These are phyloP conservation scores for Adelphocoris suturalis DNA, from an alignment of 2,888 invertebrate species.

Conservation along the genomic window DNA sequence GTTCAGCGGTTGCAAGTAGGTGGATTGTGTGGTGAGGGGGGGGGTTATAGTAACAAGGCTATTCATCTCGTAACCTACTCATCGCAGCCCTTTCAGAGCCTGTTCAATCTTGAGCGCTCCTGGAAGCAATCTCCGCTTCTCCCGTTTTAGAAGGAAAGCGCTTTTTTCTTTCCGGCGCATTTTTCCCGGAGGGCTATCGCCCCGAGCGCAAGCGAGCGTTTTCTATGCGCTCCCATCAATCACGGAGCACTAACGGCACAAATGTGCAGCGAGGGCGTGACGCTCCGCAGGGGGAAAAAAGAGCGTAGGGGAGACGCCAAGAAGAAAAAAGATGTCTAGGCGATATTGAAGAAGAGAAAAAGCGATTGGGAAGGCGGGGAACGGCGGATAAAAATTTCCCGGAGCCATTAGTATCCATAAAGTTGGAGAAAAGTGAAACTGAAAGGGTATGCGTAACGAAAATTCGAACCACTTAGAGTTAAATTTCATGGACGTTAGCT, in stretches of 20 bases:
- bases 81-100: background rate
- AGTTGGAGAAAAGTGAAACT: background rate
- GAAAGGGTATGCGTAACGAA: too few species aligned
- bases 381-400: background rate
- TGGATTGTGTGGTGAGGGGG: background rate
- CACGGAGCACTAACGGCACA: slow-evolving; percentile 7
- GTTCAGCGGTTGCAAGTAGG: background rate
- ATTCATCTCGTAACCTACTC: slow-evolving; percentile 24
- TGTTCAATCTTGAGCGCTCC: background rate
- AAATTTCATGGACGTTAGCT: too few species aligned
- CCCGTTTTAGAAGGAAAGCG: background rate
- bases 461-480: too few species aligned
- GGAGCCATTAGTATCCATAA: background rate
- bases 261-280: background rate
- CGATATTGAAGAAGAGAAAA: slow-evolving; percentile 14
- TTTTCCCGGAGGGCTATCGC: background rate
- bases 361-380: too few species aligned
- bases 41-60: background rate
- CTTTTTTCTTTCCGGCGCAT: background rate
- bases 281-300: background rate
- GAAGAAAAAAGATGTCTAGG: background rate
- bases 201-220: background rate
- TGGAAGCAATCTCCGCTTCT: slow-evolving; percentile 30
- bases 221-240: slow-evolving; percentile 29
- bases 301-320: background rate